These are phyloP conservation scores for Eulemur rufifrons DNA, from an alignment of 2,113 vertebrate genomes.

Conservation along the genomic window DNA sequence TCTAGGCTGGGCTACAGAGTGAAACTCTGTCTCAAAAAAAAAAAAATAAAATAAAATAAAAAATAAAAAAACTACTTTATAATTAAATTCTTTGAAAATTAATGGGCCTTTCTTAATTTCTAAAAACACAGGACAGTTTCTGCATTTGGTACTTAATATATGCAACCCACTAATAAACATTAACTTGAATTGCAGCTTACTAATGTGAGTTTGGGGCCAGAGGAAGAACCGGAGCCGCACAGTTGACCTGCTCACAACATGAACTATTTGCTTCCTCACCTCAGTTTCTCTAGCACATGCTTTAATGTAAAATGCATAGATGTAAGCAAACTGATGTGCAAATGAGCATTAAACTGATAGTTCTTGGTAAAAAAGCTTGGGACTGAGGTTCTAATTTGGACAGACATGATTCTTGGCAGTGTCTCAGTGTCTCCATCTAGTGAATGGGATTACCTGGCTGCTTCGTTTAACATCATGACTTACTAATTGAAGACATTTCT, in stretches of 20 bases:
- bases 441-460: not conserved
- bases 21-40: not conserved
- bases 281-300: not conserved
- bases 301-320: not conserved
- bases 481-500: not conserved
- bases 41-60: not conserved
- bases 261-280: not conserved
- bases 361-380: not conserved
- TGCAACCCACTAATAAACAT: not conserved
- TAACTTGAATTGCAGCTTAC: not conserved
- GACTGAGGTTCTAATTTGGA: not conserved
- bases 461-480: not conserved
- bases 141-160: not conserved
- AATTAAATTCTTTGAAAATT: not conserved
- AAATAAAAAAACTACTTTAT: not conserved
- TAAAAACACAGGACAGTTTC: not conserved
- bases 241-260: not conserved
- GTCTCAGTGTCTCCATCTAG: not conserved
- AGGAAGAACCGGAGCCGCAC: not conserved
- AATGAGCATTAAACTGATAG: not conserved
- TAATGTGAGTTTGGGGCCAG: not conserved
- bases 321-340: not conserved
- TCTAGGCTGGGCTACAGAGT: not conserved
- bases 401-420: not conserved
- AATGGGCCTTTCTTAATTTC: not conserved